Base-by-base conservation (phyloP, 2,888 invertebrate species). In the Portevinia maculata region DNA sequence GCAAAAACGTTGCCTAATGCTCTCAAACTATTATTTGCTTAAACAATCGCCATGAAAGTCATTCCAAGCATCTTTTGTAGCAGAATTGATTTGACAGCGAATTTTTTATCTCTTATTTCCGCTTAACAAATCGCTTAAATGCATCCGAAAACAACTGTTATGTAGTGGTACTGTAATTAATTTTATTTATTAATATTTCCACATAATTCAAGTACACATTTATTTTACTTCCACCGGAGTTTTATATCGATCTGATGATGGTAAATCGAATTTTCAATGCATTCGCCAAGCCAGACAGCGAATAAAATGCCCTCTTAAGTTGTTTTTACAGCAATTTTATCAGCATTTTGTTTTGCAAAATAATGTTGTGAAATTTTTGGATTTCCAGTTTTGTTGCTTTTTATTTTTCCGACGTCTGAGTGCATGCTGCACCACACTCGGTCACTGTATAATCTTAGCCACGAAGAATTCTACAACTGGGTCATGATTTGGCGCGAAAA, bases 381-480 rank as follows among this genome's bases (percentile, higher is more conserved):
- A 34, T 79, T 74, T 79, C 79, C 67, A 79, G 79, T 79, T 79
- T 74, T n/a, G 24, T 28, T 48, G n/a, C 9, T 44, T 44, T 44
- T 44, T 44, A 15, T 41, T 41, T 41, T 41, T 8, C 24, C 2
- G 5, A 24, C 24, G 24, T 24, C 24, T 24, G 3, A 44, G 21
- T 19, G 44, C 44, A 44, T 21, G 44, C 19, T 44, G 9, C 15
- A 15, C 64, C 57, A 73, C 60, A 46, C 15, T 24, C 62, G 52
- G 53, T 67, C 53, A 9, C 2, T 17, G 60, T 34, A 46, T 55
- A n/a, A 74, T 74, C 62, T 69, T 55, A 79, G 30, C 62, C 28
- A 57, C 74, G 79, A 79, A 79, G 81, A 81, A 70, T 76, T 81
- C 69, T 71, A 69, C 64, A 81, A 76, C 81, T 75, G 52, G 81